A percentile compares a stretch with the other conserved stretches of the same genome.
These are phyloP conservation scores for Oxyura jamaicensis DNA, from an alignment of 2,113 vertebrate genomes.

Conservation along the genomic window DNA sequence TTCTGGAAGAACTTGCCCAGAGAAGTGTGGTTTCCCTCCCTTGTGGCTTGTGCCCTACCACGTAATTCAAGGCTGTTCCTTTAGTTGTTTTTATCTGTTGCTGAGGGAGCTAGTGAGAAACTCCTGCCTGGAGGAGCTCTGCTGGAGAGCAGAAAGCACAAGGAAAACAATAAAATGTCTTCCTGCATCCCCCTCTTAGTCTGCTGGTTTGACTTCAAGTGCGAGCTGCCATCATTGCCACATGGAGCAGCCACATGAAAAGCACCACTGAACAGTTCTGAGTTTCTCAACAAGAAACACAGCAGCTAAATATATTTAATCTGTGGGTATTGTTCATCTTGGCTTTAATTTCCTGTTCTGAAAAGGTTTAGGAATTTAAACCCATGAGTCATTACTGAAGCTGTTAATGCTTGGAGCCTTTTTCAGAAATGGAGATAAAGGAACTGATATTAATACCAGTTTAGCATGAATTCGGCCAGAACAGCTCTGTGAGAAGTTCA, in stretches of 20 bases:
- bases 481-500: background rate
- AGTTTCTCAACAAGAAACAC: conserved; percentile 48
- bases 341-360: conserved; percentile 72
- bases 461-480: conserved; percentile 33
- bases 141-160: conserved; percentile 16
- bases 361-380: conserved; percentile 68
- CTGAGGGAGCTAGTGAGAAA: background rate
- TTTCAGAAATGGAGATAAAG: conserved; percentile 59
- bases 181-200: background rate
- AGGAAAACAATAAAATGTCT: conserved; percentile 17
- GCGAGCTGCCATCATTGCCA: background rate
- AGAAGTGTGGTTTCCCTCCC: background rate
- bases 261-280: conserved; percentile 34
- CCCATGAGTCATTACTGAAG: conserved; percentile 61
- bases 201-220: conserved; percentile 21
- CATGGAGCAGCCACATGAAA: conserved; percentile 60
- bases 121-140: background rate
- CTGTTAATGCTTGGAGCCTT: conserved; percentile 52
- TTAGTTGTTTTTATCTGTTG: background rate
- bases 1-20: background rate
- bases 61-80: background rate
- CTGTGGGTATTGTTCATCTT: conserved; percentile 67
- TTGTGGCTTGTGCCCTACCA: background rate
- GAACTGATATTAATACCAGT: conserved; percentile 53
- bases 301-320: conserved; percentile 68